Evolutionary conservation across 2,113 vertebrate species (phyloP).

Genomic region (Channa maculata): DNA sequence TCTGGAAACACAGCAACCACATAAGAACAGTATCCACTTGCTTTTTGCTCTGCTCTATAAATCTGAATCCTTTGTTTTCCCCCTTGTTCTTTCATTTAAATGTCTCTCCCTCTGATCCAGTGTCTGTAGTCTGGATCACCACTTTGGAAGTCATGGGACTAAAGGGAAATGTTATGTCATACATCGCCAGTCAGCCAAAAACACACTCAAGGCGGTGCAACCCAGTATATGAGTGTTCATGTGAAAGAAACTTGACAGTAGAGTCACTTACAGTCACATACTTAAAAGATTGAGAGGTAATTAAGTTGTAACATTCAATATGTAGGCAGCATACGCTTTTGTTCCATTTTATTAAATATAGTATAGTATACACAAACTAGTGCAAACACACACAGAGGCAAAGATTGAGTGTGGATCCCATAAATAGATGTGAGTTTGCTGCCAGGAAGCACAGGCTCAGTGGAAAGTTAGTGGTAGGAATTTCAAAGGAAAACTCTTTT

Average conservation of each 20-base stretch:
- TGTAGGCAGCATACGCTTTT: not conserved
- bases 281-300: not conserved
- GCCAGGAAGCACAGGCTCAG: conserved; percentile 33
- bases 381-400: not conserved
- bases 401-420: not conserved
- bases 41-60: not conserved
- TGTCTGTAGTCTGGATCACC: conserved; percentile 36
- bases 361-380: not conserved
- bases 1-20: conserved; percentile 79
- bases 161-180: conserved; percentile 75
- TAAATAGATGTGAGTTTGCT: conserved; percentile 8
- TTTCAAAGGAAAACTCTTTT: conserved; percentile 44
- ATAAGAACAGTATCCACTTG: conserved; percentile 26
- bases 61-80: not conserved
- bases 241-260: not conserved
- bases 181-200: conserved; percentile 54
- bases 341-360: conserved; percentile 4
- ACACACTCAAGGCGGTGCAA: conserved; percentile 21
- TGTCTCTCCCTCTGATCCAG: not conserved
- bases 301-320: too few species aligned
- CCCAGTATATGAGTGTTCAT: not conserved
- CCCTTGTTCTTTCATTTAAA: conserved; percentile 1
- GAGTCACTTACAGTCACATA: not conserved
- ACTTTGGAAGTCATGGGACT: conserved; percentile 65
- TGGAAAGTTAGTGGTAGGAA: conserved; percentile 46